Evolutionary conservation across 2,797 vertebrate genomes (phyloP), one percentile per base, ranked within the genome.

Genomic region (Melanotaenia boesemani): DNA sequence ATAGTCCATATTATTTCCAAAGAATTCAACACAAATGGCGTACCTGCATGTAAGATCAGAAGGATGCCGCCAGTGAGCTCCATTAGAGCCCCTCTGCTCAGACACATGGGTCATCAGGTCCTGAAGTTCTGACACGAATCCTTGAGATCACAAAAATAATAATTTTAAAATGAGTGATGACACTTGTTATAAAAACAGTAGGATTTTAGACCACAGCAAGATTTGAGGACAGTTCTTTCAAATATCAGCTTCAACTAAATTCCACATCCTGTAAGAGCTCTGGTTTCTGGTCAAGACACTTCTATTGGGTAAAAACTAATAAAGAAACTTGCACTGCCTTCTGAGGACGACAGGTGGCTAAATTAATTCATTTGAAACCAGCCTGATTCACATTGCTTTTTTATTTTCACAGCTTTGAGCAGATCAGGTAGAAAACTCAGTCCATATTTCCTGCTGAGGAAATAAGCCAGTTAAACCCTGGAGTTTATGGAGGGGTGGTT

Each of bases 11-110:
- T 39, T 41, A 58, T 13, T 39, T 39, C 6, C 13, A 26, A 48
- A 9, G 22, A 0, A 16, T 24, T 28, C 16, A 46, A 54, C 11
- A 26, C 1, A n/a, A 15, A 34, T n/a, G 5, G 58, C 1, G 30
- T 92, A 97, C 96, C 95, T 94, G 63, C 63, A 44, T 0, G 94
- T 96, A 16, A 96, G 86, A 74, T 96, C 94, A 0, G 95, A 93
- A 0, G 95, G 95, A 82, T 96, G 94, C 65, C 94, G 92, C 94
- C 94, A 95, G 4, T 46, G 71, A 15, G 13, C 71, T 9, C 87
- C 82, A 6, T 59, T 46, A 9, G 10, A 20, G 3, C 67, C 67
- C n/a, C 1, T 70, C 78, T 80, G 74, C 48, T 76, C 72, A 0
- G 89, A 90, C 20, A 96, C 94, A 0, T 77, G 52, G 16, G 73